Conservation (phyloP, 2,888 invertebrate genomes). For the Tholera decimalis region DNA sequence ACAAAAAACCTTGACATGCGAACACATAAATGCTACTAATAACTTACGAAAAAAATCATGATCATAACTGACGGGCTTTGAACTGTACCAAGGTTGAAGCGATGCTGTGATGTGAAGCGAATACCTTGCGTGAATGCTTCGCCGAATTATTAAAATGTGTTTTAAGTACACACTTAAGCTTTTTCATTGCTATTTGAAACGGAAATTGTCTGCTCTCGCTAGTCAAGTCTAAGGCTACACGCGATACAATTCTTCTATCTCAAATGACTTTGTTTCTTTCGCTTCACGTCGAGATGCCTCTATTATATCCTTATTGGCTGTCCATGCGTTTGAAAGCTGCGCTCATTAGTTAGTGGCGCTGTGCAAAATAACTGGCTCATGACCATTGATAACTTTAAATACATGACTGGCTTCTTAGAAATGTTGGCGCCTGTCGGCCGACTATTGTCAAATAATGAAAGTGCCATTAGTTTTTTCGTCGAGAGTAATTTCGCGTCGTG, state of each 20-base stretch:
- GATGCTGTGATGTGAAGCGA: slow-evolving; percentile 50
- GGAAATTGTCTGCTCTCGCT: slow-evolving; percentile 8
- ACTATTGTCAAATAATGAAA: slow-evolving; percentile 63
- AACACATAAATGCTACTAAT: slow-evolving; percentile 72
- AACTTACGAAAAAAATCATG: slow-evolving; percentile 74
- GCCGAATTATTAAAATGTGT: slow-evolving; percentile 34
- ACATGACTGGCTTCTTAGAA: slow-evolving; percentile 42
- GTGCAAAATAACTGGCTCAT: slow-evolving; percentile 41
- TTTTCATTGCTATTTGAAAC: slow-evolving; percentile 15
- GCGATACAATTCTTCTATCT: slow-evolving; percentile 30
- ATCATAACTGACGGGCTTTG: slow-evolving; percentile 77
- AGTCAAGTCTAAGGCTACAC: slow-evolving; percentile 6
- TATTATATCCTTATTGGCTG: slow-evolving; percentile 37
- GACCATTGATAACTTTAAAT: too few species aligned
- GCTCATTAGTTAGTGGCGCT: slow-evolving; percentile 53
- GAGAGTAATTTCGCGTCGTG: slow-evolving; percentile 45
- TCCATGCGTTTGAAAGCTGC: slow-evolving; percentile 41
- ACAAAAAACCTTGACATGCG: slow-evolving; percentile 80
- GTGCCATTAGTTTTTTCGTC: slow-evolving; percentile 61
- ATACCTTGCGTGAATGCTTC: slow-evolving; percentile 29
- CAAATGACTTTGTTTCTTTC: slow-evolving; percentile 32
- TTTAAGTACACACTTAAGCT: neutral
- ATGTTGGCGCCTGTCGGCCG: slow-evolving; percentile 22
- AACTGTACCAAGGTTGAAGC: slow-evolving; percentile 82
- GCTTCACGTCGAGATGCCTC: slow-evolving; percentile 22